Conservation (phyloP, 2,888 invertebrate genomes). For the Tinea semifulvella region DNA sequence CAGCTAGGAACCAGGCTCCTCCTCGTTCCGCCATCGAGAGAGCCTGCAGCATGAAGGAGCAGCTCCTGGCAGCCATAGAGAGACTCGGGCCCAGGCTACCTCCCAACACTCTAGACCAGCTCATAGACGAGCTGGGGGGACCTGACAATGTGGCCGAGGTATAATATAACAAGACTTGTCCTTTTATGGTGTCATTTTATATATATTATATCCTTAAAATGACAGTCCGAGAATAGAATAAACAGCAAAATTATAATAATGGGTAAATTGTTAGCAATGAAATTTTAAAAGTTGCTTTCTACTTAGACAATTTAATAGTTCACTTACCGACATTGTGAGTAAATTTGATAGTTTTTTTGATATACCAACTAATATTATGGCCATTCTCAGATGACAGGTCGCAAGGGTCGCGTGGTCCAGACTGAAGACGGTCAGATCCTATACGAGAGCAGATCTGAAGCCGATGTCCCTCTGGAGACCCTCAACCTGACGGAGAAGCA, state of each 20-base stretch:
- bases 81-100: constrained; percentile 87
- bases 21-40: constrained; percentile 87
- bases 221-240: too few relatives aligned
- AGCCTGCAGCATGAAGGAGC: constrained; percentile 93
- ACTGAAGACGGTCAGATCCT: constrained; percentile 92
- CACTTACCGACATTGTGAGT: background rate
- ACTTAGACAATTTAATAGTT: background rate
- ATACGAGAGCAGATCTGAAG: constrained; percentile 94
- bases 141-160: constrained; percentile 97
- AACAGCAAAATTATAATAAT: too few relatives aligned
- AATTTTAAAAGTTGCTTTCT: background rate
- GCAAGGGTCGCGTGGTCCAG: constrained; percentile 92
- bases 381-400: constrained; percentile 87
- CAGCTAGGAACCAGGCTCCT: constrained; percentile 61
- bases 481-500: constrained; percentile 93
- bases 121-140: constrained; percentile 98
- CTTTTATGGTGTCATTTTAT: too few relatives aligned
- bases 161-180: too few relatives aligned
- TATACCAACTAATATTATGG: background rate
- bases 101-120: constrained; percentile 96
- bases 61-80: constrained; percentile 84
- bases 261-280: too few relatives aligned
- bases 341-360: background rate
- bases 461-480: constrained; percentile 95
- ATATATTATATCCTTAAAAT: too few relatives aligned